phyloP scores from a whole-genome alignment of 2,797 vertebrate species.

The Takifugu rubripes region DNA sequence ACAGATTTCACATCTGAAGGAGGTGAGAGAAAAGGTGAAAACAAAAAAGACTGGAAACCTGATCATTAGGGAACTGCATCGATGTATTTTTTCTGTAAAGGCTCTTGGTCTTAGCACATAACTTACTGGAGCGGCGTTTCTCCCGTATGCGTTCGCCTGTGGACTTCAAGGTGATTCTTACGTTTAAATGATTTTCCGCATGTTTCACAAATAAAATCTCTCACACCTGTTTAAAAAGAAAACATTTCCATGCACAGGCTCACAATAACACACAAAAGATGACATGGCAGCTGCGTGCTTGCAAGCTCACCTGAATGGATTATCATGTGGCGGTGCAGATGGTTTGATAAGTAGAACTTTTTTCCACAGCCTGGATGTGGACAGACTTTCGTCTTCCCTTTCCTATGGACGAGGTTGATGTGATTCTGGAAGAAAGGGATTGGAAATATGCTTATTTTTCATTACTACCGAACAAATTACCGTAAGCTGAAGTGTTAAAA shows the following conservation, averaged over 20 bases:
- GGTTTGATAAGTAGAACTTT: conserved; percentile 89
- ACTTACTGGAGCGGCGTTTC: conserved; percentile 93
- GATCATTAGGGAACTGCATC: no score
- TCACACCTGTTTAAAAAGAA: conserved; percentile 73
- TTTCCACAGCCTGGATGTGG: conserved; percentile 93
- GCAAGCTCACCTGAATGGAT: conserved; percentile 84
- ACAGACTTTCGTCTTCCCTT: conserved; percentile 88
- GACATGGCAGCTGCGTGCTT: not conserved
- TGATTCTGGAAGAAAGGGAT: conserved; percentile 77
- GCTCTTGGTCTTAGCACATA: no score
- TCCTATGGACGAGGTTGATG: conserved; percentile 87
- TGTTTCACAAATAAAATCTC: conserved; percentile 92
- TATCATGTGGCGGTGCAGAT: conserved; percentile 91
- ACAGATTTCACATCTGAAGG: conserved; percentile 87
- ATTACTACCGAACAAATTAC: not conserved
- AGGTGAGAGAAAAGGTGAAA: not conserved
- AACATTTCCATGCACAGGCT: conserved; percentile 6
- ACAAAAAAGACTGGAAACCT: not conserved
- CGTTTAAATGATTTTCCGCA: conserved; percentile 93
- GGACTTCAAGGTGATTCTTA: conserved; percentile 94
- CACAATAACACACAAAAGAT: not conserved
- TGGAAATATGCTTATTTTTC: not conserved
- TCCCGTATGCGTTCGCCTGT: conserved; percentile 90
- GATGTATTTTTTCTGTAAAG: no score
- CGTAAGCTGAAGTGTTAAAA: not conserved